phyloP scores from a whole-genome alignment of 2,888 invertebrate species.

The Lasioglossum leucozonium region DNA sequence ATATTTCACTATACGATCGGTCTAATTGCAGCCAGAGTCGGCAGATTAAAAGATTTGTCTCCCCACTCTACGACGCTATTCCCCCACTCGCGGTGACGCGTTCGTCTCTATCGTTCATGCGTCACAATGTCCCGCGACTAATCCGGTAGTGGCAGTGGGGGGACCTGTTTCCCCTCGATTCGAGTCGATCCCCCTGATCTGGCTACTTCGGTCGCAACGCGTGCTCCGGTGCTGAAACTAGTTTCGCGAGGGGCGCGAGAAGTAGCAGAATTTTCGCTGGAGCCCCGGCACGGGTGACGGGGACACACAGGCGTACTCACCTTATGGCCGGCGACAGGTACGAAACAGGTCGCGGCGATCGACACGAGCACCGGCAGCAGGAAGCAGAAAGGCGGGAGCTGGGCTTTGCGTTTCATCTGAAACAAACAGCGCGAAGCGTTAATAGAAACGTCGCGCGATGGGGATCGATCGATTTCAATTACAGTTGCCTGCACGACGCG shows the following conservation, averaged over 20 bases:
- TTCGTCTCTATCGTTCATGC: no score
- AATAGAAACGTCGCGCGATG: slow-evolving; percentile 27
- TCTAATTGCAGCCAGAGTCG: no score
- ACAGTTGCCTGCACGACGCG: neutral
- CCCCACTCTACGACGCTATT: no score
- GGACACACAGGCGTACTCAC: slow-evolving; percentile 63
- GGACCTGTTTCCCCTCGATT: no score
- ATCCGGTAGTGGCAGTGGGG: no score
- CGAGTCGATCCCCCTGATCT: no score
- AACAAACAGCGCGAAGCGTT: slow-evolving; percentile 24
- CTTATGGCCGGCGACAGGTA: slow-evolving; percentile 69
- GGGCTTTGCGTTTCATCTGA: slow-evolving; percentile 76
- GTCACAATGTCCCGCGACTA: no score
- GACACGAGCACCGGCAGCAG: slow-evolving; percentile 62
- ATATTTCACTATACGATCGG: no score
- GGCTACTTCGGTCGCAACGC: neutral
- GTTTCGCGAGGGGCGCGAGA: neutral
- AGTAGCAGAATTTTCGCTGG: neutral
- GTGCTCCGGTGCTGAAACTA: neutral
- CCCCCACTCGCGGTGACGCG: no score
- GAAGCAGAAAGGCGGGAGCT: slow-evolving; percentile 61
- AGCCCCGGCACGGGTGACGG: neutral
- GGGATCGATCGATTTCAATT: slow-evolving; percentile 29
- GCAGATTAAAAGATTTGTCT: no score
- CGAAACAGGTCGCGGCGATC: slow-evolving; percentile 66